Base-by-base conservation (phyloP, 2,797 vertebrate genomes). In the Cetoscarus ocellatus region DNA sequence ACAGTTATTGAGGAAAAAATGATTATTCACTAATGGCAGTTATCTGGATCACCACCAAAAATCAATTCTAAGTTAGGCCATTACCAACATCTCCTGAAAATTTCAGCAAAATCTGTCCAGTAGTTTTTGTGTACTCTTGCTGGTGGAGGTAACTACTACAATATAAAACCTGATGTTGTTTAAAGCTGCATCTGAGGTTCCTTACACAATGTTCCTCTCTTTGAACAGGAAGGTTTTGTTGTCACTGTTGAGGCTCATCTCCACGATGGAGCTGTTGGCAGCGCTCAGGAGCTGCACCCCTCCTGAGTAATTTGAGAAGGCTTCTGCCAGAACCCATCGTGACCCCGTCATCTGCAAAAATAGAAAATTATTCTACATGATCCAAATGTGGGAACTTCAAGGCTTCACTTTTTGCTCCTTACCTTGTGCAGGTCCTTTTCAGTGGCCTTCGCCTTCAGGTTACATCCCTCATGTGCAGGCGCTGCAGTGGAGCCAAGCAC, bases 261-360 rank as follows among this genome's bases (percentile, higher is more conserved):
- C 59, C 48, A 72, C n/a, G 17, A 59, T 13, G 3, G 75, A 77
- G 44, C 75, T 77, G 44, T 52, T 68, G 17, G 59, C 27, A 4
- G 27, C 8, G 18, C 19, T 54, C 49, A 72, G 11, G 3, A 67
- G 14, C 17, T 27, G 17, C n/a, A 34, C 3, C 13, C 53, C 63
- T 15, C 19, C 42, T 3, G 43, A 48, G 36, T 67, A 68, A 35
- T 77, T 59, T 8, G 69, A 36, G 10, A 77, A 72, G 0, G 64
- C 59, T 49, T 77, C 59, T 13, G 67, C 69, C 64, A 77, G 59
- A 49, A 77, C 64, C 75, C 69, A 77, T 1, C 38, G 59, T 6
- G 19, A 15, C 17, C 13, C 49, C 3, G 43, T n/a, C 43, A 77
- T 10, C 75, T 77, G 59, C 10, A n/a, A 44, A 17, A 27, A 43